Conservation (phyloP, 2,113 vertebrate genomes). For the cattle (Bos taurus) region ARS-UCD2.0 NC_037330.1:114847501-114848000, state of each 20-base stretch:
- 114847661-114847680: rapidly evolving
- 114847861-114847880: not conserved
- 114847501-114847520: not conserved
- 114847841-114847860: rapidly evolving
- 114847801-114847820: not conserved
- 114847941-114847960: not conserved
- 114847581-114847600: not conserved
- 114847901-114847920: rapidly evolving
- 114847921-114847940: not conserved
- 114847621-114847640: not conserved
- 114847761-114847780: rapidly evolving
- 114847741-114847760: rapidly evolving
- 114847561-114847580: not conserved
- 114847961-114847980: not conserved
- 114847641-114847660: not conserved
- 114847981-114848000: not conserved
- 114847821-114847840: not conserved
- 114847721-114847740: rapidly evolving
- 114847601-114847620: not conserved
- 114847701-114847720: too few relatives aligned
- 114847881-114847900: not conserved
- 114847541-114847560: not conserved
- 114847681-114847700: too few relatives aligned
- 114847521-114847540: not conserved
- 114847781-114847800: not conserved